Evolutionary conservation across 2,113 vertebrate genomes (phyloP).

Genomic region (Megaleporinus macrocephalus): DNA sequence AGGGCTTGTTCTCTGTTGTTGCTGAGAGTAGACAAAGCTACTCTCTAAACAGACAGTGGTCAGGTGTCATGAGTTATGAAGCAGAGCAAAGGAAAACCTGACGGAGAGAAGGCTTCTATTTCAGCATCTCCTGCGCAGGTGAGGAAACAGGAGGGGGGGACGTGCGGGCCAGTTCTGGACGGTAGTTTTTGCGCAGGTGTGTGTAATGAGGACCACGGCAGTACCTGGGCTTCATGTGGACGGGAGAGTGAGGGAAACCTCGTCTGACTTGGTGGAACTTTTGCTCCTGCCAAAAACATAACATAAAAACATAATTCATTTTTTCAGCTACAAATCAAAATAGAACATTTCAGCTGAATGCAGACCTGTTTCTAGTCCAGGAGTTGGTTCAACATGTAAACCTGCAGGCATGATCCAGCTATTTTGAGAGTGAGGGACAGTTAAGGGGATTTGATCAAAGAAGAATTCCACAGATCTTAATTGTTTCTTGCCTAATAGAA

Average conservation of each 20-base stretch:
- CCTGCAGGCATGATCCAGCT: too few relatives aligned
- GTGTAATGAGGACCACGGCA: constrained; percentile 34
- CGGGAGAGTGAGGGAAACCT: constrained; percentile 38
- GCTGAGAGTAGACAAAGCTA: background rate
- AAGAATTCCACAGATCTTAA: too few relatives aligned
- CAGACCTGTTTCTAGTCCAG: too few relatives aligned
- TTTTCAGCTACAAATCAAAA: too few relatives aligned
- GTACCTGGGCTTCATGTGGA: constrained; percentile 54
- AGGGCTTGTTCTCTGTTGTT: background rate
- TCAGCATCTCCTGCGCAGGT: background rate
- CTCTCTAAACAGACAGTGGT: background rate
- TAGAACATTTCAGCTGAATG: too few relatives aligned
- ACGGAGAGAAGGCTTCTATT: constrained; percentile 1
- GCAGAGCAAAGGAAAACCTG: background rate
- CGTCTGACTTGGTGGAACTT: constrained; percentile 45
- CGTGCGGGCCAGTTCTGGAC: constrained; percentile 22
- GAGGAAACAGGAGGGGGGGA: constrained; percentile 7
- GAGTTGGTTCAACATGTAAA: too few relatives aligned
- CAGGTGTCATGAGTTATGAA: background rate
- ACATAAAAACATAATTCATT: too few relatives aligned
- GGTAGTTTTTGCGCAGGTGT: constrained; percentile 50
- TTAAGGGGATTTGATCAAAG: too few relatives aligned
- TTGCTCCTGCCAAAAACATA: constrained; percentile 51
- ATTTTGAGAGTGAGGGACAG: too few relatives aligned
- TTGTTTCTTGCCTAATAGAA: too few relatives aligned